phyloP scores from a whole-genome alignment of 2,888 invertebrate genomes.

The Morinoia aosen region DNA sequence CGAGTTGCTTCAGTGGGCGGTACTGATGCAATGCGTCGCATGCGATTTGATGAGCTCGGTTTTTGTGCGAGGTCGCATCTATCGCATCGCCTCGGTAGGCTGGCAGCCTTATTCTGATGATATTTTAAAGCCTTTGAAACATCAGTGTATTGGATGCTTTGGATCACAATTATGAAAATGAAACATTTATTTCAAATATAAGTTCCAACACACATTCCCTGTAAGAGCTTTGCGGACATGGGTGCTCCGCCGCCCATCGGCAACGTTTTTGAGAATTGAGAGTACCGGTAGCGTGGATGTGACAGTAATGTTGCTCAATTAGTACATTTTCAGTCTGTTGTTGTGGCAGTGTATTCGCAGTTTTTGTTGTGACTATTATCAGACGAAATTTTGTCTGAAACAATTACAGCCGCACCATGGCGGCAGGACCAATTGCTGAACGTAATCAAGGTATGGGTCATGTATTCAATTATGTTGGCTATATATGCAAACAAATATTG shows the following conservation, averaged over 20 bases:
- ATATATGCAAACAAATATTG: neutral
- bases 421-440: slow-evolving; percentile 97
- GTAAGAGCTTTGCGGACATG: neutral
- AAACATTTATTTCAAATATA: too few relatives aligned
- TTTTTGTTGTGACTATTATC: neutral
- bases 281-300: neutral
- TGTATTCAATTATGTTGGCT: neutral
- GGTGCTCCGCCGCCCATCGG: neutral
- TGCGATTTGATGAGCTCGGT: too few relatives aligned
- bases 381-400: neutral
- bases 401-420: slow-evolving; percentile 77
- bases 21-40: too few relatives aligned
- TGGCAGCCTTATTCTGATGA: too few relatives aligned
- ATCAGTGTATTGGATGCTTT: too few relatives aligned
- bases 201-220: neutral
- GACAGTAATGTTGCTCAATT: too few relatives aligned
- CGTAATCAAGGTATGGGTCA: slow-evolving; percentile 88
- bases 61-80: too few relatives aligned
- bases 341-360: neutral
- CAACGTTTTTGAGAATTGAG: neutral
- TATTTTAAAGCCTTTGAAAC: too few relatives aligned
- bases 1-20: too few relatives aligned
- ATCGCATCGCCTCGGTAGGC: too few relatives aligned
- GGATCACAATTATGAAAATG: too few relatives aligned
- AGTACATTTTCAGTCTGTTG: neutral